Evolutionary conservation across 2,797 vertebrate genomes (phyloP), one percentile per base, ranked within the genome.

Genomic region (Momotus momota): DNA sequence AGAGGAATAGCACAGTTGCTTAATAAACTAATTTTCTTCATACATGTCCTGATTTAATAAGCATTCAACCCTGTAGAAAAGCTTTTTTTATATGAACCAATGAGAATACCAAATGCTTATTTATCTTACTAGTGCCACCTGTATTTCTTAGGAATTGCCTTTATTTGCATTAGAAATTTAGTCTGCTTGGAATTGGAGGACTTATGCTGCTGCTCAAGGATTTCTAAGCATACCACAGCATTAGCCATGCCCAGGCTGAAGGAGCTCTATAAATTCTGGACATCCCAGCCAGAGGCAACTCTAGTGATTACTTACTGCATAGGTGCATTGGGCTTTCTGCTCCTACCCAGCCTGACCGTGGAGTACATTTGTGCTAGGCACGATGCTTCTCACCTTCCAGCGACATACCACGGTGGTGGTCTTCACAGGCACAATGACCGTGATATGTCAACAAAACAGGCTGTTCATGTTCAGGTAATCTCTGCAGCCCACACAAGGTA

Each of bases 361-460:
- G 38, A 70, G 25, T 31, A 23, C 2, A 0, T 21, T 48, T 72
- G 40, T 58, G 57, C 54, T 64, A 4, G 1, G 8, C 3, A 2
- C 43, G 58, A 2, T 48, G 54, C 22, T 60, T 17, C 67, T 73
- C 31, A 27, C 19, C 15, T 54, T 31, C 82, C 21, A 33, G 35
- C 9, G 61, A 1, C 5, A 0, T 12, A 13, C 19, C 27, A 16
- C 57, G 65, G 40, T 12, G n/a, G 5, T 52, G 41, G 14, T 9
- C 31, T 65, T 69, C 25, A 31, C 29, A 7, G 55, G 29, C 33
- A 2, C 31, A 29, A 10, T 2, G 33, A 10, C 26, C 14, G 13
- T 5, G 4, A 2, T 2, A 35, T 55, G 52, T 17, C 14, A 4
- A 45, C 49, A 64, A 45, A 26, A 46, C 41, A 35, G 38, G 25